Evolutionary conservation across 2,888 invertebrate species (phyloP), one percentile per base, ranked within the genome.

Genomic region (Fragum fragum): DNA sequence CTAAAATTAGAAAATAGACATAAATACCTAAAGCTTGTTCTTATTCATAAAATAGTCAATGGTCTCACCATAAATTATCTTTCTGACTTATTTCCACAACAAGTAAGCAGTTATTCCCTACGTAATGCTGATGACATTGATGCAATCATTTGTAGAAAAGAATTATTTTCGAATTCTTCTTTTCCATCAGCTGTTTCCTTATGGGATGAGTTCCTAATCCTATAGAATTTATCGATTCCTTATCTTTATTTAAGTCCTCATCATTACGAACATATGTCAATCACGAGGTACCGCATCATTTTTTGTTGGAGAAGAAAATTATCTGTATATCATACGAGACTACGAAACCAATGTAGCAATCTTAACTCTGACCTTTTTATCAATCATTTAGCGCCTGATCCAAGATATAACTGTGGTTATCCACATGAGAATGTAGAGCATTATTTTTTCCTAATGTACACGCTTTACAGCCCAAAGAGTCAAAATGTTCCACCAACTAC

Each of bases 21-120:
- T 26, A 68, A 75, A 69, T 52, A 63, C 14, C 75, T 68, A 68
- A n/a, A 68, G 57, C 18, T 39, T 36, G 18, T 28, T 32, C 23
- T 29, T 11, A 18, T 32, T 53, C 16, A 63, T 47, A 21, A 73
- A 66, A 63, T n/a, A 9, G 14, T 61, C 7, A 21, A 57, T 57
- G 57, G 26, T 57, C 23, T 57, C 5, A 26, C 57, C 3, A 9
- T 23, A 11, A 57, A 53, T n/a, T 57, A 72, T 55, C 21, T 72
- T 52, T 11, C 39, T n/a, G 59, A 73, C 29, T 1, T 55, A n/a
- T 53, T 72, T n/a, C 72, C 72, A 21, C 21, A 3, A 55, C 16
- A 29, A 16, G 53, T 70, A 32, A 18, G 7, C 26, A 32, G 18
- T 9, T 73, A 73, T 61, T 5, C 16, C 7, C 26, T 73, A 16